Evolutionary conservation across 2,888 invertebrate genomes (phyloP).

Genomic region (Thelaira solivaga): DNA sequence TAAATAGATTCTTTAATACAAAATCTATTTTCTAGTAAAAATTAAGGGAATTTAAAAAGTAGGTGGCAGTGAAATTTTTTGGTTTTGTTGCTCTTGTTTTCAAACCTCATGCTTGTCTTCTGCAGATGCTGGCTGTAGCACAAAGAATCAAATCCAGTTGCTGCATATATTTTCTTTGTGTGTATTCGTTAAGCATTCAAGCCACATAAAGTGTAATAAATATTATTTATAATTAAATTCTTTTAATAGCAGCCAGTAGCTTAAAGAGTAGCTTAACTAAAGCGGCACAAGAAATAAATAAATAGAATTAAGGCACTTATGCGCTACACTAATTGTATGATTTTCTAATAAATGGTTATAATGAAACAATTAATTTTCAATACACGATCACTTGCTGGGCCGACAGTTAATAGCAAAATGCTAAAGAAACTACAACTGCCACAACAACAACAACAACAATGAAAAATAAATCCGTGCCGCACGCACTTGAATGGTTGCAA

Average conservation of each 20-base stretch:
- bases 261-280: neutral
- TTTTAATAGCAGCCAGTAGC: neutral
- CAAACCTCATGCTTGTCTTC: too few relatives aligned
- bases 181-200: too few relatives aligned
- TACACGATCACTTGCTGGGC: conserved; percentile 61
- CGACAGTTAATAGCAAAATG: conserved; percentile 37
- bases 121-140: too few relatives aligned
- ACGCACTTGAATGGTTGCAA: conserved; percentile 50
- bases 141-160: too few relatives aligned
- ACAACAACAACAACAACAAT: neutral
- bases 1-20: too few relatives aligned
- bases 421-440: conserved; percentile 17
- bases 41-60: too few relatives aligned
- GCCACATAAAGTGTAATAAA: neutral
- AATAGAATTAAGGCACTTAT: neutral
- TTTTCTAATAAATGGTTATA: conserved; percentile 49
- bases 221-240: neutral
- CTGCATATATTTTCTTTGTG: too few relatives aligned
- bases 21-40: too few relatives aligned
- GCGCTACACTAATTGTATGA: conserved; percentile 11
- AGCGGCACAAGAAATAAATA: neutral
- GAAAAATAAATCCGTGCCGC: conserved; percentile 47
- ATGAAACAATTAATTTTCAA: conserved; percentile 60
- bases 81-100: too few relatives aligned
- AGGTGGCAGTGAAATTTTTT: too few relatives aligned